phyloP scores from a whole-genome alignment of 2,797 vertebrate species.

The Dendrocincla fuliginosa region DNA sequence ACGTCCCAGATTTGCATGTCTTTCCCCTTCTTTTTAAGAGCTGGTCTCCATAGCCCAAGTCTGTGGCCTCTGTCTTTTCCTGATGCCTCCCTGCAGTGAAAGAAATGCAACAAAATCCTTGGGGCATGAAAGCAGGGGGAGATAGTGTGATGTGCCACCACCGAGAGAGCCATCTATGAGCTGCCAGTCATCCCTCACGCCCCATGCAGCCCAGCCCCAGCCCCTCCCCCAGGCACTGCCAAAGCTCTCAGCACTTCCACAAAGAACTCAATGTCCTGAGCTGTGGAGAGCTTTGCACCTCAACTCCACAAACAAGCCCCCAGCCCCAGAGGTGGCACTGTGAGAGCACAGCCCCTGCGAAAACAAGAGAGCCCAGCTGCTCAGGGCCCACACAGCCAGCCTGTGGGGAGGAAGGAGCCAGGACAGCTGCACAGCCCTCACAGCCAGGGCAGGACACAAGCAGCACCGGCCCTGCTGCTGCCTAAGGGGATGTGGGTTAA shows the following conservation, averaged over 20 bases:
- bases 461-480: neutral
- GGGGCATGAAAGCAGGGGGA: neutral
- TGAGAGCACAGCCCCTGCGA: neutral
- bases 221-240: neutral
- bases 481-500: neutral
- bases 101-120: neutral
- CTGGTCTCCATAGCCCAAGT: neutral
- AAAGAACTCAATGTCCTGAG: neutral
- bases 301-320: neutral
- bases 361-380: neutral
- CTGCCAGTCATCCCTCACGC: neutral
- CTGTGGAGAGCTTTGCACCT: neutral
- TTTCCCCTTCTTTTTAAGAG: neutral
- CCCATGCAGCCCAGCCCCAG: neutral
- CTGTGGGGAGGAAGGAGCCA: fast-evolving
- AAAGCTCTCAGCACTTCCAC: neutral
- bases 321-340: neutral
- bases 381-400: fast-evolving
- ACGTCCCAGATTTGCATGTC: neutral
- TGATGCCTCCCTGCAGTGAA: neutral
- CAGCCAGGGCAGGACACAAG: neutral
- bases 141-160: neutral
- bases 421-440: neutral
- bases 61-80: neutral
- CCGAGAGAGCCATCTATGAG: neutral